phyloP scores from a whole-genome alignment of 92 coral and sea anemone genomes.

The Zoanthus solanderi region DNA sequence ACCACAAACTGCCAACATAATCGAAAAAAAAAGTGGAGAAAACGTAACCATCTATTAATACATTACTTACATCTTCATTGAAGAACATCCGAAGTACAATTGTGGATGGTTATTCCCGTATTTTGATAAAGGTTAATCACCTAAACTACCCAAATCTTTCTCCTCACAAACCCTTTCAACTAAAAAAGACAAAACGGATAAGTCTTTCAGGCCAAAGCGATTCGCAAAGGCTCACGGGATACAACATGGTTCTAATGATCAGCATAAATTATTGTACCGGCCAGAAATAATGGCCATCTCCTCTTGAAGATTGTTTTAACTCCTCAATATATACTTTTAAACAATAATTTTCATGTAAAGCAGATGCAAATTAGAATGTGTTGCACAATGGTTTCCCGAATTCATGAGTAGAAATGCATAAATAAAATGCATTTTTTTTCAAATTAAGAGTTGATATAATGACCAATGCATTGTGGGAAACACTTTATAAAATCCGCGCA shows the following conservation, averaged over 20 bases:
- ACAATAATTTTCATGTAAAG: no score
- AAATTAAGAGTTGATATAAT: no score
- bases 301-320: not conserved
- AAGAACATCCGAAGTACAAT: conserved; percentile 49
- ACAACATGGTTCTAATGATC: conserved; percentile 6
- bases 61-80: conserved; percentile 70
- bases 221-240: conserved; percentile 77
- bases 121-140: conserved; percentile 39
- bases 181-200: conserved; percentile 54
- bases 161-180: conserved; percentile 35
- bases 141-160: conserved; percentile 42
- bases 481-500: conserved; percentile 1
- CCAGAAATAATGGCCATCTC: not conserved
- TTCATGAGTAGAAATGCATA: no score
- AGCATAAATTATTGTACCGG: not conserved
- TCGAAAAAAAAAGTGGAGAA: conserved; percentile 64
- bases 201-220: not conserved
- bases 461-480: conserved; percentile 33
- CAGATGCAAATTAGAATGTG: no score
- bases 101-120: conserved; percentile 43
- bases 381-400: no score
- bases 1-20: conserved; percentile 56
- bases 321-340: no score
- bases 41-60: conserved; percentile 79
- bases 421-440: no score